These are phyloP conservation scores for Bombus cullumanus DNA, from an alignment of 1,140 invertebrate species.

Conservation along the genomic window DNA sequence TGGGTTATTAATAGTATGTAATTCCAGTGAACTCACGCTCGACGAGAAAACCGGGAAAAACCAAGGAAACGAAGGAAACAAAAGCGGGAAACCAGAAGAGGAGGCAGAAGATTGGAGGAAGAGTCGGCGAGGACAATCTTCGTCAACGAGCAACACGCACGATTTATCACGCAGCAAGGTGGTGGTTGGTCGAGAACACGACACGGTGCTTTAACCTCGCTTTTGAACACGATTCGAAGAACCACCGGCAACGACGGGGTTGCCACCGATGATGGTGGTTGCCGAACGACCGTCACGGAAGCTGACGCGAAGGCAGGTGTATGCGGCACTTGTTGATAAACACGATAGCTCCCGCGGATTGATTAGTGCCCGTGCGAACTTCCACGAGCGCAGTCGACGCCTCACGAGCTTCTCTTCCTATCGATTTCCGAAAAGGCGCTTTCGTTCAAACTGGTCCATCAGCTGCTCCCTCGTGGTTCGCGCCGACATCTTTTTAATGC, in stretches of 20 bases:
- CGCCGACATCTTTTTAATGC: neutral
- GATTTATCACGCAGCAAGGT: neutral
- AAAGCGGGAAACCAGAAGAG: neutral
- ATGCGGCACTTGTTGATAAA: conserved; percentile 77
- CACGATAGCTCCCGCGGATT: conserved; percentile 66
- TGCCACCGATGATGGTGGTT: neutral
- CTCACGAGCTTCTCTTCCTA: conserved; percentile 62
- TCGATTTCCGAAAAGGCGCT: conserved; percentile 66
- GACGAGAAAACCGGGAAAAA: neutral
- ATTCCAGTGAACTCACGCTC: neutral
- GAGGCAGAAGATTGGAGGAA: neutral
- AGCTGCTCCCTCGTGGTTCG: neutral
- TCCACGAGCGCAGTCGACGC: conserved; percentile 70
- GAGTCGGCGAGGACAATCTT: neutral
- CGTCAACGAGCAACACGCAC: neutral
- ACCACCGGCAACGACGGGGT: neutral
- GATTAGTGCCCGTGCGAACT: conserved; percentile 72
- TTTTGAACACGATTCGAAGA: neutral
- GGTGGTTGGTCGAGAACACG: neutral
- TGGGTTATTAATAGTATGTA: conserved; percentile 21
- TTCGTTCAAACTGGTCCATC: conserved; percentile 59
- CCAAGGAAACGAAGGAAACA: neutral
- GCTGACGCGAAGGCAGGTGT: conserved; percentile 34
- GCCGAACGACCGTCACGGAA: conserved; percentile 15
- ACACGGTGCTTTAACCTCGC: neutral